A percentile compares a stretch with the other conserved stretches of the same genome.
phyloP scores from a whole-genome alignment of 2,888 invertebrate genomes.

The Drosophila fulvimacula region DNA sequence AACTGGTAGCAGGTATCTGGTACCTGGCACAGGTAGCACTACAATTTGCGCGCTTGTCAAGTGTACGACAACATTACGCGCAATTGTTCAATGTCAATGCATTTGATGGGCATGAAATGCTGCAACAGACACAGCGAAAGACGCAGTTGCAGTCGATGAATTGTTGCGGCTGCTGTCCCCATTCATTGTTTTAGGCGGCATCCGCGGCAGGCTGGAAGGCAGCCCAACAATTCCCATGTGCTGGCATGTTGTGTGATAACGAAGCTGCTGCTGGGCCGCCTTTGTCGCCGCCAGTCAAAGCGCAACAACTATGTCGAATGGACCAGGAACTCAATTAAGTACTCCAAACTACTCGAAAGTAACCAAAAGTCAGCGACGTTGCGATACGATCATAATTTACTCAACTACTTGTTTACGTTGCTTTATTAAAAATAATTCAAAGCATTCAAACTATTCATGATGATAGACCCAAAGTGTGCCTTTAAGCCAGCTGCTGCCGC shows the following conservation, averaged over 20 bases:
- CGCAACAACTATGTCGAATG: constrained; percentile 23
- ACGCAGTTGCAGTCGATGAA: constrained; percentile 32
- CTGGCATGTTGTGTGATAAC: constrained; percentile 78
- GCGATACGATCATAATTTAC: constrained; percentile 39
- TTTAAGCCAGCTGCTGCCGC: constrained; percentile 29
- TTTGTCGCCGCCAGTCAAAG: constrained; percentile 57
- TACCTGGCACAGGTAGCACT: constrained; percentile 64
- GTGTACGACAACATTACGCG: constrained; percentile 81
- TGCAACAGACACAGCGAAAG: constrained; percentile 23
- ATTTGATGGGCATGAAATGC: constrained; percentile 81
- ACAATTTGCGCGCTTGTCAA: constrained; percentile 81
- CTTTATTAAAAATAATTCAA: constrained; percentile 29
- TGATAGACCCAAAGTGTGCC: constrained; percentile 38
- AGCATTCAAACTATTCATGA: constrained; percentile 46
- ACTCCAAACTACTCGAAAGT: constrained; percentile 10
- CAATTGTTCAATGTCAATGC: constrained; percentile 81
- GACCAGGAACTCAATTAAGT: constrained; percentile 68
- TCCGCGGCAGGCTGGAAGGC: constrained; percentile 26
- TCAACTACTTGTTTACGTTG: constrained; percentile 51
- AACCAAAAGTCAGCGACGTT: constrained; percentile 6
- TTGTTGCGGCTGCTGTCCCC: constrained; percentile 44
- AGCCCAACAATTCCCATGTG: constrained; percentile 75
- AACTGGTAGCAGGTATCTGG: constrained; percentile 39
- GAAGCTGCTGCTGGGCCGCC: constrained; percentile 59
- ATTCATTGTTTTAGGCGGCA: constrained; percentile 70